Base-by-base conservation (phyloP, 2,888 invertebrate species). In the Cybosia mesomella region DNA sequence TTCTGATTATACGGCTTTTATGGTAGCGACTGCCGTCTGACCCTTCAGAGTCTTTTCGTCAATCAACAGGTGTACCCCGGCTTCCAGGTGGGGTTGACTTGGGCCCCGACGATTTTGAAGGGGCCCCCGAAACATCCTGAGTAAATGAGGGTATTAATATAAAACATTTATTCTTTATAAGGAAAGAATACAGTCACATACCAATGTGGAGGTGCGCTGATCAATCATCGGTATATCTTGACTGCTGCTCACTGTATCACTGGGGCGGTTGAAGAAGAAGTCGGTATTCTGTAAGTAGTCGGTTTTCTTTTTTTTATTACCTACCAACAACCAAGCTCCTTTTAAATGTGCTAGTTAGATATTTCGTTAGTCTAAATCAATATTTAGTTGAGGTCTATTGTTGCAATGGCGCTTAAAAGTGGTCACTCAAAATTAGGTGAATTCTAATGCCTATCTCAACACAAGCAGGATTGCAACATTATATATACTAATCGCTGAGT, bases 191-290 rank as follows among this genome's bases (percentile, higher is more conserved):
- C 81, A 72, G 88, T 94, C 71, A 90, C 95, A 0, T 96, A 95
- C 73, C 95, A 96, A 73, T 96, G 96, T 79, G 96, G 96, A n/a
- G 96, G 96, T 1, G 95, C 95, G 0, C 84, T 96, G 62, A 93
- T 96, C 69, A 96, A 95, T 81, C 91, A 90, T 59, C 92, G 95
- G 0, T 96, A 96, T 66, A 89, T 96, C 1, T 76, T 96, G 71
- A 96, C 96, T 1, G 96, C 96, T 1, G 96, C 96, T 0, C 96
- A 96, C 83, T 96, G 96, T 78, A 94, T 96, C 10, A 90, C 89
- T 8, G 96, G 95, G 28, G 92, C 90, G 10, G 90, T 95, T 18
- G 90, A 93, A 71, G 84, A 73, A 5, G 91, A 91, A 73, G 93
- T 95, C 24, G 95, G 95, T 57, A 92, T 87, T 83, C 76, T 96